Base-by-base conservation (phyloP, 2,113 vertebrate species). In the Muntiacus reevesi region DNA sequence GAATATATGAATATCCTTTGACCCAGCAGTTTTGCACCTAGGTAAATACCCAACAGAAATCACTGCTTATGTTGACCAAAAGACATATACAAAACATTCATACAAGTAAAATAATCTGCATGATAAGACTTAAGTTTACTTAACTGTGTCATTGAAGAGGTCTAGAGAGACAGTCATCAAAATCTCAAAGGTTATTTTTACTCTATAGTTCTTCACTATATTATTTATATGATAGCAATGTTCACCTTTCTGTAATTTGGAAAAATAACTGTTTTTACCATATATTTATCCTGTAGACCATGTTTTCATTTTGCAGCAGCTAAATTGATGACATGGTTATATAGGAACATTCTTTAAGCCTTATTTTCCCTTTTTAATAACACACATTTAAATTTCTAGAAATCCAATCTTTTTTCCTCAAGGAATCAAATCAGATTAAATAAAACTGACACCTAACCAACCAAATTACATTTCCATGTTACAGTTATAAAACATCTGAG, bases 381-480 rank as follows among this genome's bases (percentile, higher is more conserved):
- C 10, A 94, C 17, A 30, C 19, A 83, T 87, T 95, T 96, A 96
- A 90, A 84, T 97, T 96, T 86, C 64, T 60, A 85, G 64, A 92
- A 94, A 92, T 52, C 64, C 7, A 60, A 47, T 85, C 10, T 2
- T 82, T 88, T 95, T 47, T 50, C 36, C 36, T 52, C 30, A 86
- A 94, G 60, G 6, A 97, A 97, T 50, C 25, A 78, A 92, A 86
- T 97, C 23, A 89, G 45, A 89, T 86, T 71, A 94, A 97, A 78
- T 85, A 76, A 94, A 95, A 92, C 64, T 93, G 81, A 1, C 47
- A 94, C 33, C 47, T 90, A 92, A 82, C 40, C 60, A 92, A 90
- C 13, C 54, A 59, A 43, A 86, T 78, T 88, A 92, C 33, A 87
- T 6, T 82, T 94, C 17, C 28, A 67, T 94, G 84, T 94, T 47